A percentile compares a stretch with the other conserved stretches of the same genome.
Evolutionary conservation across 2,888 invertebrate species (phyloP).

Genomic region (Drosophila siamana): DNA sequence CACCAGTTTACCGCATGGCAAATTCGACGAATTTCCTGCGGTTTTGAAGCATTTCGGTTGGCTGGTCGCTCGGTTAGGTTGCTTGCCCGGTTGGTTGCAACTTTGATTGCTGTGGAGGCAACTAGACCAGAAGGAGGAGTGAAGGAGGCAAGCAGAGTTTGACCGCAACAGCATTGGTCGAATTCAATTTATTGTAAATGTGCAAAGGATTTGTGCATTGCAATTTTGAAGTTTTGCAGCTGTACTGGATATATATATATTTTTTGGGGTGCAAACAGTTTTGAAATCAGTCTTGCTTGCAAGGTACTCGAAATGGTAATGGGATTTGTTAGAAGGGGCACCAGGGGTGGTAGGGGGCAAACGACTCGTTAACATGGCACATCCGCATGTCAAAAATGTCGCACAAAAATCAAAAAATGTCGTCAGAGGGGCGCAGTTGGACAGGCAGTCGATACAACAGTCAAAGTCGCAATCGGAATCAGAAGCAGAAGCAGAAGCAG

Average conservation of each 20-base stretch:
- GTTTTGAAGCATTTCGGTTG: conserved; percentile 74
- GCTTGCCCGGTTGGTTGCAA: conserved; percentile 42
- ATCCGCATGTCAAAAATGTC: conserved; percentile 82
- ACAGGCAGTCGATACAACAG: conserved; percentile 1
- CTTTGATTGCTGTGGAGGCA: conserved; percentile 58
- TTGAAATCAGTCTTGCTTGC: conserved; percentile 5
- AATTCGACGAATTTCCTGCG: conserved; percentile 81
- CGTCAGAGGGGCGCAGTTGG: conserved; percentile 31
- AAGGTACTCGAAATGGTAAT: neutral
- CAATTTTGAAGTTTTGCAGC: conserved; percentile 49
- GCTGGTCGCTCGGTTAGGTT: conserved; percentile 18
- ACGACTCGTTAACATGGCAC: conserved; percentile 74
- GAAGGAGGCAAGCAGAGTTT: neutral
- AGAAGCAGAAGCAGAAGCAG: too few species aligned
- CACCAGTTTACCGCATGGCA: conserved; percentile 76
- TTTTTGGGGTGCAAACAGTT: conserved; percentile 36
- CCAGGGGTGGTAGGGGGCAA: neutral
- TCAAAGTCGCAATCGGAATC: neutral
- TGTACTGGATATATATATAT: conserved; percentile 40
- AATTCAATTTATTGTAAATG: conserved; percentile 79
- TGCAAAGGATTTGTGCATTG: conserved; percentile 70
- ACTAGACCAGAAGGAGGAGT: neutral
- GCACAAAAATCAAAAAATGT: conserved; percentile 74
- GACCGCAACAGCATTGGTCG: conserved; percentile 79
- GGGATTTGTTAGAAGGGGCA: neutral